Conservation (phyloP, 2,888 invertebrate species). For the Lithophane semibrunnea region DNA sequence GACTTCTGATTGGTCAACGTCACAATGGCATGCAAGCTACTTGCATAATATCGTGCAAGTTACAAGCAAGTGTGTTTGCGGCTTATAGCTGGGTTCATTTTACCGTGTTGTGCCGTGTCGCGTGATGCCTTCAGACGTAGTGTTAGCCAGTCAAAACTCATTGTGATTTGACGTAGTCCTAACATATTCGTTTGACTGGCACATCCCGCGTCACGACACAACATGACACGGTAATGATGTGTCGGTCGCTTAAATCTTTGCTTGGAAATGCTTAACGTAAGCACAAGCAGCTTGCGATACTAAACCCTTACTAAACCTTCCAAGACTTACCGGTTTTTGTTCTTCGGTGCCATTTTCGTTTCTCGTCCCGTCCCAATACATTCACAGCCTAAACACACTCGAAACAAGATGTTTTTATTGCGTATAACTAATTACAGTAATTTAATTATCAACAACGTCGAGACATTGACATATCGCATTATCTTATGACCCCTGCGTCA, state of each 20-base stretch:
- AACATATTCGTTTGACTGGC: background rate
- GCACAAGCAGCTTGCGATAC: background rate
- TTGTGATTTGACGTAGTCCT: background rate
- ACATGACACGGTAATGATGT: too few relatives aligned
- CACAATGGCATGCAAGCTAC: too few relatives aligned
- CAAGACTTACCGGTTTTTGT: too few relatives aligned
- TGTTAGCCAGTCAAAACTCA: background rate
- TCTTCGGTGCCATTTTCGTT: background rate
- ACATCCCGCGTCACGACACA: background rate
- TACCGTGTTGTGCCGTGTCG: background rate
- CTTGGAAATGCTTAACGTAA: background rate
- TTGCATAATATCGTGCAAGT: too few relatives aligned
- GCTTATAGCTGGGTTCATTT: background rate
- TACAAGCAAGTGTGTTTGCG: too few relatives aligned
- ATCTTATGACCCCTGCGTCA: constrained; percentile 78
- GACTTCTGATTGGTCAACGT: too few relatives aligned
- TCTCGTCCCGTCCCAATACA: constrained; percentile 23
- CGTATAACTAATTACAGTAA: constrained; percentile 61
- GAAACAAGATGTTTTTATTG: constrained; percentile 83
- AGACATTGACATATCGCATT: constrained; percentile 77
- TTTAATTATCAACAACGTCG: constrained; percentile 63
- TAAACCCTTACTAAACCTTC: too few relatives aligned
- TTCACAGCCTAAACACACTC: constrained; percentile 23
- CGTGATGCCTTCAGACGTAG: background rate
- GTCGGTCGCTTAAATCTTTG: background rate